Percentiles rank a stretch among this genome's conserved stretches.
Conservation (phyloP, 2,888 invertebrate species). For the Rutpela maculata region DNA sequence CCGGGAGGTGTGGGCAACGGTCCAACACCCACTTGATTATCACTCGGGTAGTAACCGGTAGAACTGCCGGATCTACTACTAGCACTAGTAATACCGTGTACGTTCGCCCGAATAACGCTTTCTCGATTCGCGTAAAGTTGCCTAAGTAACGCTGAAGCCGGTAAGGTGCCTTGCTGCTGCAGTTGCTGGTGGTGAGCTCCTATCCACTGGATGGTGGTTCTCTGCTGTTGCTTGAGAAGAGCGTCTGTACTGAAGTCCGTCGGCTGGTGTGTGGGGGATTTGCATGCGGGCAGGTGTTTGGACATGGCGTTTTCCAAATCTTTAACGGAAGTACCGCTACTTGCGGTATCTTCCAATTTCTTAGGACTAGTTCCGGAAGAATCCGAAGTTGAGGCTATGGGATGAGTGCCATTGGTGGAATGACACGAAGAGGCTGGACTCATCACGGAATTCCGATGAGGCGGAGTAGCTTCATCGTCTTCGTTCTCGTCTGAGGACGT, state of each 20-base stretch:
- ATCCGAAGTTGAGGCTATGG: constrained; percentile 70
- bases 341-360: constrained; percentile 72
- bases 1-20: constrained; percentile 94
- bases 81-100: constrained; percentile 77
- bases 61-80: constrained; percentile 66
- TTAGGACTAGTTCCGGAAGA: constrained; percentile 73
- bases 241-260: constrained; percentile 94
- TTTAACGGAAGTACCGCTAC: constrained; percentile 82
- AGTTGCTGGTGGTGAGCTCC: constrained; percentile 86
- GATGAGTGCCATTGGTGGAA: constrained; percentile 77
- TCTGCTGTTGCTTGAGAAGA: constrained; percentile 86
- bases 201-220: constrained; percentile 95
- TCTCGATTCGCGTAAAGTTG: constrained; percentile 95
- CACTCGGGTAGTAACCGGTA: constrained; percentile 73
- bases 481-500: constrained; percentile 76
- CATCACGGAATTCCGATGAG: constrained; percentile 73
- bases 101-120: constrained; percentile 95
- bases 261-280: constrained; percentile 81
- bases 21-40: constrained; percentile 82
- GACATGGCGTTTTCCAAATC: constrained; percentile 98
- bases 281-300: constrained; percentile 86
- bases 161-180: constrained; percentile 78
- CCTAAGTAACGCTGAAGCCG: constrained; percentile 91
- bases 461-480: constrained; percentile 73
- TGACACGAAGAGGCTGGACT: constrained; percentile 81